phyloP scores from a whole-genome alignment of 1,140 invertebrate genomes.

The Achroia grisella region DNA sequence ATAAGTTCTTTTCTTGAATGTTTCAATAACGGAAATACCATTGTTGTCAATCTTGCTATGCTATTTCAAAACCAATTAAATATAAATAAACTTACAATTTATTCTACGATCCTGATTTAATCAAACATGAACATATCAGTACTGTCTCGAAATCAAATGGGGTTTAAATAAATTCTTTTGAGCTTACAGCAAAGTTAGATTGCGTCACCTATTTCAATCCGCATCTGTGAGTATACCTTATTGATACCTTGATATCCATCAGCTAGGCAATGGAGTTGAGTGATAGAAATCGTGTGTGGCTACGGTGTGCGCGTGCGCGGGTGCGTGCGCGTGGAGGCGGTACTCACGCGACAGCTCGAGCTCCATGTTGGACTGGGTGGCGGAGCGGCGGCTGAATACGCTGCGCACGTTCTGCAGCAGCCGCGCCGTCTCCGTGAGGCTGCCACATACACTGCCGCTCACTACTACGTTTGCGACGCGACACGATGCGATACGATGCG shows the following conservation, averaged over 20 bases:
- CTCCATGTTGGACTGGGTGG: conserved; percentile 86
- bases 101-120: too few relatives aligned
- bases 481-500: too few relatives aligned
- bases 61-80: too few relatives aligned
- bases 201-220: too few relatives aligned
- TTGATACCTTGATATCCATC: conserved; percentile 1
- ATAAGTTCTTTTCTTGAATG: too few relatives aligned
- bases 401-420: conserved; percentile 93
- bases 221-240: neutral
- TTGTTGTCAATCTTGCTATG: too few relatives aligned
- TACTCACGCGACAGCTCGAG: conserved; percentile 95
- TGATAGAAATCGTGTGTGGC: conserved; percentile 14
- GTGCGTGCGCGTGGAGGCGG: conserved; percentile 9
- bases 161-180: too few relatives aligned
- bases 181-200: too few relatives aligned
- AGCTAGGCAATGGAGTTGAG: neutral
- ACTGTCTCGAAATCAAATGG: too few relatives aligned
- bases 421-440: conserved; percentile 95
- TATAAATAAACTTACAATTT: too few relatives aligned
- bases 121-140: too few relatives aligned
- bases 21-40: too few relatives aligned
- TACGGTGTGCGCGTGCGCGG: conserved; percentile 8
- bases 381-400: conserved; percentile 88
- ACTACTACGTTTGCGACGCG: neutral
- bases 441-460: conserved; percentile 65